phyloP scores from a whole-genome alignment of 2,797 vertebrate species.

The Chaenodraco wilsoni region DNA sequence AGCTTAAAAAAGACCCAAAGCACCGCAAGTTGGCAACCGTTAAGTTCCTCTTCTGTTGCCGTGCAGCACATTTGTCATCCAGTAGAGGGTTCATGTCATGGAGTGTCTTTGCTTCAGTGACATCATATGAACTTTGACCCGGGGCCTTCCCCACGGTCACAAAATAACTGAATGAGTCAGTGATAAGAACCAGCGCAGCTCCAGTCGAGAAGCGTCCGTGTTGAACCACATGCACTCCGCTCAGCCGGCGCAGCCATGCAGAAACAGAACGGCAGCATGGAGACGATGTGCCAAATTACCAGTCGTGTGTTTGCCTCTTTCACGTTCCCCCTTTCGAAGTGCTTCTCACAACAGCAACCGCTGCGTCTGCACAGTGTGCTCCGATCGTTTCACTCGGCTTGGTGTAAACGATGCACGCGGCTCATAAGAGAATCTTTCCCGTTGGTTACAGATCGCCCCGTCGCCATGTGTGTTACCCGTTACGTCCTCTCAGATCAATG shows the following conservation, averaged over 20 bases:
- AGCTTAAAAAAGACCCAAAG: constrained; percentile 39
- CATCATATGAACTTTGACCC: constrained; percentile 59
- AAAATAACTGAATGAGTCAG: constrained; percentile 60
- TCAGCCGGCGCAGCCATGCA: constrained; percentile 30
- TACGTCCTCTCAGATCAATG: constrained; percentile 54
- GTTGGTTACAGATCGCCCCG: constrained; percentile 25
- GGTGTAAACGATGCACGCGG: constrained; percentile 40
- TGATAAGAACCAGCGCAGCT: constrained; percentile 37
- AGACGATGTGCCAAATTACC: constrained; percentile 47
- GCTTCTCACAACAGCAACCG: constrained; percentile 17
- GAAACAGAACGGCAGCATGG: constrained; percentile 34
- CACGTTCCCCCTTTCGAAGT: constrained; percentile 13
- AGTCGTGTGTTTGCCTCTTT: constrained; percentile 23
- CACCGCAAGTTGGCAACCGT: constrained; percentile 39
- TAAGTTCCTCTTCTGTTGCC: constrained; percentile 39
- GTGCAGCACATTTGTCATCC: constrained; percentile 49
- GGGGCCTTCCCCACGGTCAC: constrained; percentile 32
- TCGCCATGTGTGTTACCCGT: constrained; percentile 45
- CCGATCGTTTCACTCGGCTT: constrained; percentile 50
- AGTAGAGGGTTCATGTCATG: constrained; percentile 42
- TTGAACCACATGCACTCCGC: constrained; percentile 25
- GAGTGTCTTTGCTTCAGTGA: constrained; percentile 48
- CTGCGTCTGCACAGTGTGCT: not conserved
- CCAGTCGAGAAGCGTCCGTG: constrained; percentile 47
- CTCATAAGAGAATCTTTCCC: constrained; percentile 54